Evolutionary conservation across 2,888 invertebrate genomes (phyloP), one percentile per base, ranked within the genome.

Genomic region (Achlya flavicornis): DNA sequence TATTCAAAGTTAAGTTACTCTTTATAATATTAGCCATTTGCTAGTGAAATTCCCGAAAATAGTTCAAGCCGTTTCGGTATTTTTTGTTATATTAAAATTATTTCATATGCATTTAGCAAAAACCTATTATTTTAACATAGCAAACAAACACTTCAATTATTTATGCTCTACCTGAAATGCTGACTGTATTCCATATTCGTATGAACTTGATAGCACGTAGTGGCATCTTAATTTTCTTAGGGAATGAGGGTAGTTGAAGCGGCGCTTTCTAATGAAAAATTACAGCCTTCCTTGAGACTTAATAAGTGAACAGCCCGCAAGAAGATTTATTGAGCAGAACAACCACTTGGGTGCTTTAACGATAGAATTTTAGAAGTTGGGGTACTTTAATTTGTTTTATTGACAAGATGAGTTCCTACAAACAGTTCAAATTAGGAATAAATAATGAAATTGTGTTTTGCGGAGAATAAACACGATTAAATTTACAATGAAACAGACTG

Each of bases 181-280:
- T 5, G n/a, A 46, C 46, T n/a, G 46, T 7, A 8, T 53, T 53
- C 53, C 53, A 19, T 19, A 19, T 53, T 19, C 53, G 3, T 53
- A 19, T 14, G 53, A 53, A 53, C 43, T 5, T 41, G 26, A 12
- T 10, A 58, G 58, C 32, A 16, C 14, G 66, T 67, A 61, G 65
- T 72, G 74, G 77, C 73, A 75, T 71, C 61, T 72, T 74, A 73
- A 79, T 79, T 80, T 77, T 65, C 73, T 67, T 58, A 59, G 33
- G 46, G 58, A 14, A 61, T 65, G 61, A 69, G 61, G 63, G 59
- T 60, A 67, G 65, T 70, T 73, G 72, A 77, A 73, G 77, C 69
- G 63, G 70, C 75, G 72, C 74, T 74, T 64, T 70, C 73, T 83
- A 83, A 83, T 85, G 81, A 86, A 85, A 85, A 85, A 83, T 84